Conservation (phyloP, 1,140 invertebrate species). For the Homalodisca vitripennis region DNA sequence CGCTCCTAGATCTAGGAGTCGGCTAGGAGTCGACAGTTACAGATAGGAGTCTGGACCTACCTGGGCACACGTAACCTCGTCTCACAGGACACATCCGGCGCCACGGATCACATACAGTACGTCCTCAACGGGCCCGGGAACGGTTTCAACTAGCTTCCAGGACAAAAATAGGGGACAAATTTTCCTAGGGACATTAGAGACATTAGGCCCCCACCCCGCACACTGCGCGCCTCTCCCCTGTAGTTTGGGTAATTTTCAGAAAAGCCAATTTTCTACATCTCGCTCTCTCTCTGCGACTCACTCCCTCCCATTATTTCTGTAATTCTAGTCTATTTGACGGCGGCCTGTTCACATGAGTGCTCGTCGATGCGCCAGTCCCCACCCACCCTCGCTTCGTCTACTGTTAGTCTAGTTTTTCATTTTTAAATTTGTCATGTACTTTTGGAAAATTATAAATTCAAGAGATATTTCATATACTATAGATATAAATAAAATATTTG, state of each 20-base stretch:
- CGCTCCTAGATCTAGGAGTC: too few species aligned
- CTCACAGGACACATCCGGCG: background rate
- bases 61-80: background rate
- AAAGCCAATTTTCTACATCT: conserved; percentile 31
- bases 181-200: conserved; percentile 30
- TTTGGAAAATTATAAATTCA: too few species aligned
- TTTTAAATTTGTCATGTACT: too few species aligned
- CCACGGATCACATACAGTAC: too few species aligned
- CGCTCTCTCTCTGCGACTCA: conserved; percentile 13
- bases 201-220: conserved; percentile 25
- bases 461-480: too few species aligned
- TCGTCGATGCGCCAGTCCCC: too few species aligned
- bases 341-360: too few species aligned
- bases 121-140: too few species aligned
- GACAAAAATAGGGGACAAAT: conserved; percentile 29
- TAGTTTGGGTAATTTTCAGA: conserved; percentile 31
- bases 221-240: conserved; percentile 12
- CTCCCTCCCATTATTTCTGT: conserved; percentile 27
- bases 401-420: too few species aligned
- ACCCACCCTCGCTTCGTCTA: too few species aligned
- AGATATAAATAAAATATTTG: too few species aligned
- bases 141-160: conserved; percentile 19
- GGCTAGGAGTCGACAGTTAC: background rate
- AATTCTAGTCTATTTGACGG: conserved; percentile 27
- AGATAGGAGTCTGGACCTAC: background rate